Base-by-base conservation (phyloP, 2,797 vertebrate species). In the Peromyscus eremicus region DNA sequence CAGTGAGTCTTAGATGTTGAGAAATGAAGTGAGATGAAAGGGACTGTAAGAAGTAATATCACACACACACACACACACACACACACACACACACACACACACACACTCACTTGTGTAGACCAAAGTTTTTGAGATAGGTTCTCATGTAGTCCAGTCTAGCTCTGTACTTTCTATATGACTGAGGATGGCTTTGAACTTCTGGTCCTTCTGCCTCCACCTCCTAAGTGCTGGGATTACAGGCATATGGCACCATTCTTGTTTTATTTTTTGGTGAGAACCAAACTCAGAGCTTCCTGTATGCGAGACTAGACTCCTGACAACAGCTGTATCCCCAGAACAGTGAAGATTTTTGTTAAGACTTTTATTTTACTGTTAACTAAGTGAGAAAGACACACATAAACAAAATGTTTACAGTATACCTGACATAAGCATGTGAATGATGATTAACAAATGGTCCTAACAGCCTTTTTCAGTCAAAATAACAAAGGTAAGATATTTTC, bases 371-470 rank as follows among this genome's bases (percentile, higher is more conserved):
- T 70, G 2, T 84, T 91, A 66, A 27, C 32, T 46, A 34, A 23
- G 57, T n/a, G 32, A 84, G n/a, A 85, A 85, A 52, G 17, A 62
- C 91, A 91, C 89, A 96, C 89, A 93, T 75, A 94, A 92, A 92
- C 76, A 13, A 81, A 71, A 81, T 5, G 2, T 87, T 92, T 81
- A 93, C 94, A 94, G 92, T 17, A 94, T 89, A 93, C 70, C 32
- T 43, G 62, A 97, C 57, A 40, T 83, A 91, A 97, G 23, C 21
- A 49, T 70, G 17, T 94, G 66, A 76, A 89, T 94, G 64, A 71
- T 87, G 94, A 76, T 34, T 27, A 70, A 88, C 90, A 96, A 97
- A 82, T 91, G 32, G 89, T 96, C 52, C 49, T 92, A 60, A 43
- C 55, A 64, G 88, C 71, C 4, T 32, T 87, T 94, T 89, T 94